Conservation (phyloP, 2,888 invertebrate genomes). For the Theretra japonica region DNA sequence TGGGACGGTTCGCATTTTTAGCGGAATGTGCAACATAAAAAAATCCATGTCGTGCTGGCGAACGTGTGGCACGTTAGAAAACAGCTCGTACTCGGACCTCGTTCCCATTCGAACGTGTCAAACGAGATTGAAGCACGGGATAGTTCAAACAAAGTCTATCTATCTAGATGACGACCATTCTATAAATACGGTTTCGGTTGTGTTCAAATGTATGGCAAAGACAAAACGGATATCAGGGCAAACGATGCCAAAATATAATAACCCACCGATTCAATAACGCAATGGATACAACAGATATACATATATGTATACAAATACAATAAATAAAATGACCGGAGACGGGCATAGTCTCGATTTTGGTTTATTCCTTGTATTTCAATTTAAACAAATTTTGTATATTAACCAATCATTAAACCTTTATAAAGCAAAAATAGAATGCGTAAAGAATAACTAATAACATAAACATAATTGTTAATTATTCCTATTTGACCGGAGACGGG, state of each 20-base stretch:
- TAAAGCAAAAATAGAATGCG: background rate
- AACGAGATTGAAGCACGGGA: conserved; percentile 26
- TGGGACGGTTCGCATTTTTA: conserved; percentile 46
- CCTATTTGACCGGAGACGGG: conserved; percentile 15
- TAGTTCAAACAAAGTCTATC: conserved; percentile 50
- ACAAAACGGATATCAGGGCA: conserved; percentile 75
- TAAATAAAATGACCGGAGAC: conserved; percentile 42
- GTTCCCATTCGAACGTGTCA: conserved; percentile 29
- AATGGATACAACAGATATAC: conserved; percentile 53
- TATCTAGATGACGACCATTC: conserved; percentile 68
- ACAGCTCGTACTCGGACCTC: background rate
- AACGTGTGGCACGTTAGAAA: conserved; percentile 11
- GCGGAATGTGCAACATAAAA: conserved; percentile 21
- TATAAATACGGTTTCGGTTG: conserved; percentile 67
- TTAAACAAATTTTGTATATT: no score
- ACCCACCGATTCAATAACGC: conserved; percentile 45
- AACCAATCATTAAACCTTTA: no score
- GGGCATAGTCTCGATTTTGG: no score
- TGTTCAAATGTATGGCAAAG: conserved; percentile 57
- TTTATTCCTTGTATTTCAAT: no score
- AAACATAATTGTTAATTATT: background rate
- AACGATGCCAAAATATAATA: conserved; percentile 75
- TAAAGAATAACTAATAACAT: background rate
- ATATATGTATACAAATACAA: conserved; percentile 56
- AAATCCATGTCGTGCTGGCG: background rate